Evolutionary conservation across 2,888 invertebrate species (phyloP), one percentile per base, ranked within the genome.

Genomic region (Dione juno): DNA sequence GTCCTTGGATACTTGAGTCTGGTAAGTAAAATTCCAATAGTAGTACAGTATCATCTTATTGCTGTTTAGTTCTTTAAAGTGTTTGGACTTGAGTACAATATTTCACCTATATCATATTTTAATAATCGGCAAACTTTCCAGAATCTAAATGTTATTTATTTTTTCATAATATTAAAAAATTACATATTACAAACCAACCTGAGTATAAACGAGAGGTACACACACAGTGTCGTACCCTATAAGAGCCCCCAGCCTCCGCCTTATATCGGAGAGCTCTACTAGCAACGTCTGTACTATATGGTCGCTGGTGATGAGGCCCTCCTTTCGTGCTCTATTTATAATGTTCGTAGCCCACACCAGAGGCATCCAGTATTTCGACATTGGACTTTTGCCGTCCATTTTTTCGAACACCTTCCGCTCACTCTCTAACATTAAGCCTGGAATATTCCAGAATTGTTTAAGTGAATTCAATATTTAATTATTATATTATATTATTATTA

Each of bases 341-440:
- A 98, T 97, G 85, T 97, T 97, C 7, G 97, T 97, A 53, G 98
- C 98, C 98, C 98, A 98, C 16, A 97, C 97, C 66, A 98, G 90
- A 0, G 98, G 98, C 96, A 98, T 97, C 98, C 98, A 98, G 85
- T 98, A 98, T 80, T 93, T 92, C 14, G 97, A 97, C 96, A 98
- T 98, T 5, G 97, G 96, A 78, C 97, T 97, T 85, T 97, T 97
- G 14, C 96, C 96, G 84, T 98, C 97, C 95, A 98, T 96, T 83
- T 97, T 95, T 85, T 98, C 98, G 84, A 98, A 97, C 66, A 98
- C 97, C 86, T 97, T 97, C 88, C 96, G 96, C 88, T 98, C 98
- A 78, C 97, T 97, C 83, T 98, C 97, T 93, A 97, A 94, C 97
- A 98, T 97, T 58, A 98, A 93, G 82, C 98, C 97, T 97, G 89